phyloP scores from a whole-genome alignment of 1,140 invertebrate species.

The Neodiprion virginianus region DNA sequence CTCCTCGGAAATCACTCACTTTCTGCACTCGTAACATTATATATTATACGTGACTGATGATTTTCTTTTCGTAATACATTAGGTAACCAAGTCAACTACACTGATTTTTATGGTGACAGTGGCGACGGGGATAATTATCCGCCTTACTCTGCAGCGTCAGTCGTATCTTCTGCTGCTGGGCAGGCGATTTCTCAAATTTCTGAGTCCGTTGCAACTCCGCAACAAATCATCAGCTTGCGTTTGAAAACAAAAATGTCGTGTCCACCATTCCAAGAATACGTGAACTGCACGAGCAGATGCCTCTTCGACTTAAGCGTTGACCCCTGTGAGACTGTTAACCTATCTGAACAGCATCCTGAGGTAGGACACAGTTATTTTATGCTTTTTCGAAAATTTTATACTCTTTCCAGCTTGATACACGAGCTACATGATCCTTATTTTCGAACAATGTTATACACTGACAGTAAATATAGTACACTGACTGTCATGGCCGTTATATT shows the following conservation, averaged over 20 bases:
- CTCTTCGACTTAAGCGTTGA: constrained; percentile 19
- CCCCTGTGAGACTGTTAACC: constrained; percentile 18
- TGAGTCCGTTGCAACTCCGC: neutral
- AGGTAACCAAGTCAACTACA: neutral
- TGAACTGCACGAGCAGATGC: constrained; percentile 10
- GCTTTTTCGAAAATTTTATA: neutral
- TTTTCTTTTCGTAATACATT: too few relatives aligned
- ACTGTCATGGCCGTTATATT: too few relatives aligned
- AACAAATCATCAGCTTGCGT: neutral
- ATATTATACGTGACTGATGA: too few relatives aligned
- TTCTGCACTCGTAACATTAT: too few relatives aligned
- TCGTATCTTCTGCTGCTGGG: constrained; percentile 37
- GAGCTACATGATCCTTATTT: too few relatives aligned
- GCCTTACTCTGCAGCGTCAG: constrained; percentile 32
- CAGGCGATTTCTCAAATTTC: constrained; percentile 32
- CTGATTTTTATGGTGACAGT: constrained; percentile 40
- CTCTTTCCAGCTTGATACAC: neutral
- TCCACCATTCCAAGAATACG: neutral
- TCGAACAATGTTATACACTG: too few relatives aligned
- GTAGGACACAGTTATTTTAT: neutral
- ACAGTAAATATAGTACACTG: too few relatives aligned
- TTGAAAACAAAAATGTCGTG: neutral
- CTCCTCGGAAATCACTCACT: too few relatives aligned
- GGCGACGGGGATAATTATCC: constrained; percentile 35
- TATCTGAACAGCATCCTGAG: constrained; percentile 11